A percentile compares a stretch with the other conserved stretches of the same genome.
Evolutionary conservation across 2,888 invertebrate genomes (phyloP).

Genomic region (Autographa gamma): DNA sequence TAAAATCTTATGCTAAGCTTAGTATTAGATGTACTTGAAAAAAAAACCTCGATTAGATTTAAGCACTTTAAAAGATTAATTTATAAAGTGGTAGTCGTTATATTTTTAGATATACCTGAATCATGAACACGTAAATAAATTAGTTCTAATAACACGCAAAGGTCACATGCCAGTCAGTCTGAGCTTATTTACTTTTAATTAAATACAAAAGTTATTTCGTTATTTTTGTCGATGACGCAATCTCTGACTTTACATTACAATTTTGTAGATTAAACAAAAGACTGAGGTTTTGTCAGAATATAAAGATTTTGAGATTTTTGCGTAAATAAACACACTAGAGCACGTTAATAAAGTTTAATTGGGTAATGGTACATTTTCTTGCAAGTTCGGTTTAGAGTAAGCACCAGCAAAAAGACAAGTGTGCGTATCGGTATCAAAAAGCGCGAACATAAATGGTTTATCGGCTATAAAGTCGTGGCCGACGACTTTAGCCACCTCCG

Average conservation of each 20-base stretch:
- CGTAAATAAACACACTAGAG: neutral
- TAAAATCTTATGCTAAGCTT: neutral
- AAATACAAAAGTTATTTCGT: neutral
- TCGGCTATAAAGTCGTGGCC: slow-evolving; percentile 63
- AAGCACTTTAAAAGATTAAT: no score
- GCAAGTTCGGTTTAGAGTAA: slow-evolving; percentile 51
- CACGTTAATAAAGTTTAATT: no score
- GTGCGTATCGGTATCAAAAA: slow-evolving; percentile 60
- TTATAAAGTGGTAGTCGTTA: no score
- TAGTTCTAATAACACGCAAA: slow-evolving; percentile 2
- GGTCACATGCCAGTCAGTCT: neutral
- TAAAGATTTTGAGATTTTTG: neutral
- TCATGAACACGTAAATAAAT: neutral
- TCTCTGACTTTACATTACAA: neutral
- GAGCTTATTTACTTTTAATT: neutral
- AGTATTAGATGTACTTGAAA: no score
- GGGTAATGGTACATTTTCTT: neutral
- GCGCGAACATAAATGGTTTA: slow-evolving; percentile 63
- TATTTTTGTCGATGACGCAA: neutral
- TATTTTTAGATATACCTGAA: neutral
- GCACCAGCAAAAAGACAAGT: slow-evolving; percentile 59
- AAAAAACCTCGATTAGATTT: no score
- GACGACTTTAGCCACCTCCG: slow-evolving; percentile 45
- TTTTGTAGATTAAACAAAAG: neutral
- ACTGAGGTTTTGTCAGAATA: neutral